Evolutionary conservation across 2,888 invertebrate genomes (phyloP), one percentile per base, ranked within the genome.

Genomic region (Encarsia formosa): DNA sequence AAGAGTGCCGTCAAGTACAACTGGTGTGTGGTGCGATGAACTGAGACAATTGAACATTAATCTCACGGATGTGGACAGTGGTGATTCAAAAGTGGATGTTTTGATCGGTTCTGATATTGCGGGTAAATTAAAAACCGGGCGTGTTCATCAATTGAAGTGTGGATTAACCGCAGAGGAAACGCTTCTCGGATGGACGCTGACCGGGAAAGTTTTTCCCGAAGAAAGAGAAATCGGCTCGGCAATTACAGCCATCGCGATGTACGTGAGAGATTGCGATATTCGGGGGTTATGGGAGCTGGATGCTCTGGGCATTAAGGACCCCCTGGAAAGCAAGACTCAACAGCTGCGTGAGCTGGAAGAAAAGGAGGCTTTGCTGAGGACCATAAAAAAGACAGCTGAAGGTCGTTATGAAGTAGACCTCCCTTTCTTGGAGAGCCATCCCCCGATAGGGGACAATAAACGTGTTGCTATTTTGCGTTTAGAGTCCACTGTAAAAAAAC

Each of bases 381-480:
- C 11, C 2, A 29, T 41, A 9, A 29, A 20, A 4, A 2, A 29
- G 4, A 41, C 26, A 2, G 5, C 4, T 9, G 5, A 18, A 2
- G 62, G 62, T 1, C 56, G 68, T 3, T 71, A 66, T 57, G 65
- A 66, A 50, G 64, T 68, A 1, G 31, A 49, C 5, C 43, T 69
- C 13, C 68, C 70, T 4, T 68, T 65, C 65, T 54, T 61, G 20
- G 63, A 64, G 20, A 62, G 58, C 19, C 67, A 67, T 49, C 63
- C 65, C 2, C 60, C 60, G 2, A 39, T 68, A 0, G 44, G 59
- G 18, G 45, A 48, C 20, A 65, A 67, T 52, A 59, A 47, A 11
- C 9, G 8, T 4, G 29, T 13, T 8, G 41, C 41, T n/a, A 4
- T 20, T n/a, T 13, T 16, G 8, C 23, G 24, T 2, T 15, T 40